phyloP scores from a whole-genome alignment of 2,888 invertebrate genomes.

The Cephonodes hylas region DNA sequence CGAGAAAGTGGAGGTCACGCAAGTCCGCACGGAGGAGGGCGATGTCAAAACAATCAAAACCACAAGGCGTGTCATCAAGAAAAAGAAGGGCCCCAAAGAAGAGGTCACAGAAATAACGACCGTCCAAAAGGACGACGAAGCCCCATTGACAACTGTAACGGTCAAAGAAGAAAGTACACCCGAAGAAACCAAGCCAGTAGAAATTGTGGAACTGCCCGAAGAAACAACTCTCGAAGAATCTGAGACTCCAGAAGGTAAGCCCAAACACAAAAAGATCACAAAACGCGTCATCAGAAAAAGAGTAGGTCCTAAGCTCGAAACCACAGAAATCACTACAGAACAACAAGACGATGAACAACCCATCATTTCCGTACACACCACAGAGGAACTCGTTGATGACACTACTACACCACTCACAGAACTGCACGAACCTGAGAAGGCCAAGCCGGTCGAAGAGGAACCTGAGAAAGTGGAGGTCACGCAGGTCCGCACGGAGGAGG shows the following conservation, averaged over 20 bases:
- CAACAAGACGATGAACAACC: constrained; percentile 36
- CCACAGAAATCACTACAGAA: constrained; percentile 28
- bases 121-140: too few species aligned
- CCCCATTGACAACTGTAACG: constrained; percentile 26
- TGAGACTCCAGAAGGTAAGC: constrained; percentile 39
- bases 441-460: constrained; percentile 24
- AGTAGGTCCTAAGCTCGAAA: constrained; percentile 46
- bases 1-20: too few species aligned
- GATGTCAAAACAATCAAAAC: too few species aligned
- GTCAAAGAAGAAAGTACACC: constrained; percentile 28
- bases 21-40: too few species aligned
- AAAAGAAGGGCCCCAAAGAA: constrained; percentile 29
- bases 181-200: constrained; percentile 31
- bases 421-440: constrained; percentile 15
- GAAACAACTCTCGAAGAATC: constrained; percentile 41
- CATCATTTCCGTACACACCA: constrained; percentile 53
- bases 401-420: constrained; percentile 23
- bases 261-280: constrained; percentile 44
- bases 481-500: constrained; percentile 38
- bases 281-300: constrained; percentile 59
- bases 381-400: constrained; percentile 35
- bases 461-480: constrained; percentile 22
- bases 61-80: constrained; percentile 27
- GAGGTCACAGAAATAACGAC: constrained; percentile 16
- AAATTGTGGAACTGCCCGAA: constrained; percentile 47